Evolutionary conservation across 2,888 invertebrate species (phyloP), one percentile per base, ranked within the genome.

Genomic region (Troides aeacus): DNA sequence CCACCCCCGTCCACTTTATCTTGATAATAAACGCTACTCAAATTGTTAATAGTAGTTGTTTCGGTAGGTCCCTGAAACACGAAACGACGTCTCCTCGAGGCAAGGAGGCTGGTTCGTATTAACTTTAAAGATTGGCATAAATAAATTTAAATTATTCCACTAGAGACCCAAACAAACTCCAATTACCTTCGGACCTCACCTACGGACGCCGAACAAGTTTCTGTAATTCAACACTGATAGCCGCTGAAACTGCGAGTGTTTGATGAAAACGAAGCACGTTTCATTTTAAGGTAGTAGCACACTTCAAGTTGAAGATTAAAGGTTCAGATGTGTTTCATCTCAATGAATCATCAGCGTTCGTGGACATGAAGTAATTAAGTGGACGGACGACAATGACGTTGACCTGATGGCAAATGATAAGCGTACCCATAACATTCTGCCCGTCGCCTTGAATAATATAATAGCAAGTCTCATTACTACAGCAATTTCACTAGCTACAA

Each of bases 121-220:
- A 70, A 66, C 66, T 66, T 70, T 70, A 66, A 66, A 62, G 66
- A 70, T 70, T 70, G 69, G 62, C 69, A 70, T 70, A 62, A 70
- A 70, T 66, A 66, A 66, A 70, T 70, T 70, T 66, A 70, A 70
- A 70, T 70, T 70, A 70, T 66, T 66, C 62, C 66, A 58, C 69
- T 66, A 57, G 66, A 62, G 61, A 36, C 58, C 58, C 62, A 66
- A 57, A 66, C 64, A 62, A 64, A 70, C 66, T 70, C 69, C 58
- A 66, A 66, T 70, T 70, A 70, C 68, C 53, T 68, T 68, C 46
- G 61, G 57, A 59, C 62, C 61, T 46, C 64, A 70, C 66, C 69
- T 66, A 70, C 62, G 62, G 65, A 42, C 36, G 39, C 46, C 23
- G 50, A 66, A 58, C 66, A 68, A 68, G 63, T 66, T 70, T 70